Percentiles rank a stretch among this genome's conserved stretches.
These are phyloP conservation scores for Calidris pygmaea DNA, from an alignment of 2,113 vertebrate species.

Conservation along the genomic window DNA sequence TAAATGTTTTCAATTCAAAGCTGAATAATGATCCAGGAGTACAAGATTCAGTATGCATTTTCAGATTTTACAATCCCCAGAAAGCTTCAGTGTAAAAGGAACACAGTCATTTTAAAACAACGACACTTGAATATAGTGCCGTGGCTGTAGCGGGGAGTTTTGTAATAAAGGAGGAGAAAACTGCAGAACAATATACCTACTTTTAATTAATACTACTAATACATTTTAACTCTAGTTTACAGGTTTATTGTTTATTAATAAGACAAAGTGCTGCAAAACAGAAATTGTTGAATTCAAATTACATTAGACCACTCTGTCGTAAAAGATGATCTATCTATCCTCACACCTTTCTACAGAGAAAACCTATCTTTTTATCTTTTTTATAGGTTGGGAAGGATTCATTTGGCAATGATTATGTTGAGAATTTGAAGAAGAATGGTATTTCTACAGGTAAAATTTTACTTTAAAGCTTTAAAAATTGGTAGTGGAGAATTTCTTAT, in stretches of 20 bases:
- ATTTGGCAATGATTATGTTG: constrained; percentile 94
- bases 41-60: not conserved
- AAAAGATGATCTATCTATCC: constrained; percentile 12
- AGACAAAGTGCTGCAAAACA: not conserved
- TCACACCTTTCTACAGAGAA: not conserved
- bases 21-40: not conserved
- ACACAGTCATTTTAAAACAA: not conserved
- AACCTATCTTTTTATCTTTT: constrained; percentile 62
- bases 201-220: not conserved
- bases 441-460: constrained; percentile 89
- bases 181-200: not conserved
- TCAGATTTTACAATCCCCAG: not conserved
- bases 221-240: not conserved
- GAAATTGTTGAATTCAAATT: constrained; percentile 28
- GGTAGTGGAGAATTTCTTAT: not conserved
- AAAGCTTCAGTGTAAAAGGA: not conserved
- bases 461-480: not conserved
- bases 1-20: not conserved
- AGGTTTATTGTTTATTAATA: not conserved
- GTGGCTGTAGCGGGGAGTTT: not conserved
- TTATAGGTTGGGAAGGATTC: constrained; percentile 92
- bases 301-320: constrained; percentile 28
- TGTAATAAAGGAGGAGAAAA: not conserved
- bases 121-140: not conserved
- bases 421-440: constrained; percentile 90